Conservation (phyloP, 2,797 vertebrate genomes). For the Lacerta bilineata region DNA sequence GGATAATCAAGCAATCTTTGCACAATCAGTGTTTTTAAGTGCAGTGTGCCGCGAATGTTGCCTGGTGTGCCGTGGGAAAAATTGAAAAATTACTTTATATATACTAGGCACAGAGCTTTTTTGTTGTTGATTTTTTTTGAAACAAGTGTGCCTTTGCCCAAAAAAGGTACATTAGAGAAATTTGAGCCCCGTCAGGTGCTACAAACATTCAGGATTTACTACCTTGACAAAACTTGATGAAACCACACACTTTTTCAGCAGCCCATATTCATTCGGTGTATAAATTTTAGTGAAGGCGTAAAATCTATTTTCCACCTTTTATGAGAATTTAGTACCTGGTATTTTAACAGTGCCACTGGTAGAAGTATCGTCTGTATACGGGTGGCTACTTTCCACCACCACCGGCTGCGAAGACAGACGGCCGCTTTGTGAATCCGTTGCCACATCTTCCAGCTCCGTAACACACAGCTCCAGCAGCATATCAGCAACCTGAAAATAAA, state of each 20-base stretch:
- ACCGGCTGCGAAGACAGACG: conserved; percentile 97
- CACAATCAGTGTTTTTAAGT: too few species aligned
- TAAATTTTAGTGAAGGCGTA: not conserved
- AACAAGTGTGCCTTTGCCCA: too few species aligned
- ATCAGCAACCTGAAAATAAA: conserved; percentile 90
- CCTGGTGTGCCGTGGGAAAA: too few species aligned
- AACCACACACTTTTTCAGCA: not conserved
- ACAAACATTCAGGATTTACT: too few species aligned
- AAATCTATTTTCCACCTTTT: not conserved
- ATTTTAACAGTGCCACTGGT: conserved; percentile 98
- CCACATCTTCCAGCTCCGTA: conserved; percentile 97
- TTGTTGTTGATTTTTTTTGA: too few species aligned
- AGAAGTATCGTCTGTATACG: conserved; percentile 97
- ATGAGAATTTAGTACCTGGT: conserved; percentile 84
- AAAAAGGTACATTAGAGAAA: not conserved
- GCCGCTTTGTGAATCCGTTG: conserved; percentile 97
- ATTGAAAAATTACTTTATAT: too few species aligned
- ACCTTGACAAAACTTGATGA: not conserved
- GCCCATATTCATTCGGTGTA: not conserved
- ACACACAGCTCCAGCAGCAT: conserved; percentile 97
- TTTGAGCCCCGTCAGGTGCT: not conserved
- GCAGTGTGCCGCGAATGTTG: too few species aligned
- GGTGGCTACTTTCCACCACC: conserved; percentile 98
- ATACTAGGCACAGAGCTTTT: too few species aligned
- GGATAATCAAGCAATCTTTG: not conserved